A percentile compares a stretch with the other conserved stretches of the same genome.
Conservation (phyloP, 2,113 vertebrate genomes). For the Sakesphorus luctuosus region DNA sequence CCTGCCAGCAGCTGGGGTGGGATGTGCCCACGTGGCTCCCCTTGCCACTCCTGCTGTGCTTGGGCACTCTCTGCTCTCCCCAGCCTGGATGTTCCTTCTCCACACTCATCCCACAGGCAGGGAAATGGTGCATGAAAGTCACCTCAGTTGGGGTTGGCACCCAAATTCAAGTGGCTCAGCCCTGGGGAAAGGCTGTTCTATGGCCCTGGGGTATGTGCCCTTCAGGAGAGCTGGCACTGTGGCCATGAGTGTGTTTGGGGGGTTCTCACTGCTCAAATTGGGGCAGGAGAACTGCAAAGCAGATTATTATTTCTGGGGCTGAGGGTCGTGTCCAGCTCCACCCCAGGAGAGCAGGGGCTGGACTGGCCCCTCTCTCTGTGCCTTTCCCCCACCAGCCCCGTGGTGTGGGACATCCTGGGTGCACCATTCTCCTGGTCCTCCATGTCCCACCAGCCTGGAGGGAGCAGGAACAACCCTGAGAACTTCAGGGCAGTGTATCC, state of each 20-base stretch:
- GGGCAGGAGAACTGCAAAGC: not conserved
- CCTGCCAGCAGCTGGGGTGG: not conserved
- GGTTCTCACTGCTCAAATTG: not conserved
- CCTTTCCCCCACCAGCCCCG: not conserved
- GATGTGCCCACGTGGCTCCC: accelerated
- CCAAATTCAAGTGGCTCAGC: not conserved
- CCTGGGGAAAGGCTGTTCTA: not conserved
- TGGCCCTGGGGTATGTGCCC: not conserved
- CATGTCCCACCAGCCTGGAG: not conserved
- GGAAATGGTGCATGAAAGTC: not conserved
- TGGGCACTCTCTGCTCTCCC: accelerated
- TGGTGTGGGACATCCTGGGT: not conserved
- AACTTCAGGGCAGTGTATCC: not conserved
- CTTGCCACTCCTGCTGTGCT: accelerated
- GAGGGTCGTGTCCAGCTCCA: not conserved
- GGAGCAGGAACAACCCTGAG: not conserved
- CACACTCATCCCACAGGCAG: not conserved
- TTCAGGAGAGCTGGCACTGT: not conserved
- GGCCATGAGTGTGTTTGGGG: not conserved
- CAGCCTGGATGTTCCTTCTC: not conserved
- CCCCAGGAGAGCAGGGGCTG: not conserved
- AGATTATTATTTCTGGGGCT: not conserved
- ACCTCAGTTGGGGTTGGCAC: not conserved
- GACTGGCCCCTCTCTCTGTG: accelerated
- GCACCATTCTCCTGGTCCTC: not conserved